phyloP scores from a whole-genome alignment of 2,797 vertebrate species.

The Alectoris magna region DNA sequence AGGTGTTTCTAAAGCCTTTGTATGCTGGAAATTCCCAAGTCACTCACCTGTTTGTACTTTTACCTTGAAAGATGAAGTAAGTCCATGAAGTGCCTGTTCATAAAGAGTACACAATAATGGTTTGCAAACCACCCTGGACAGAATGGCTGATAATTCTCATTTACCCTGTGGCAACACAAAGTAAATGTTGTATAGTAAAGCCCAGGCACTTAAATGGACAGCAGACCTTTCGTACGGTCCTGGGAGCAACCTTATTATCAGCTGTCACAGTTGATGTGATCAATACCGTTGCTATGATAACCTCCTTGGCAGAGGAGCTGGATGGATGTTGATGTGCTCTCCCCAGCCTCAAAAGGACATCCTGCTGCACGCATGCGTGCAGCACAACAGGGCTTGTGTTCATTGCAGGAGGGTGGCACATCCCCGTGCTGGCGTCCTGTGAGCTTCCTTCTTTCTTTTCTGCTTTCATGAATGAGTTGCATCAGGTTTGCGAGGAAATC shows the following conservation, averaged over 20 bases:
- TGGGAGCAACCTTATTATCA: background rate
- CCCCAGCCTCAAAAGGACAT: background rate
- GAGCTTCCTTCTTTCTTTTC: background rate
- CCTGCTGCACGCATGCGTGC: rapidly evolving
- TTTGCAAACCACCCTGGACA: background rate
- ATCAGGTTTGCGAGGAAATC: slow-evolving; percentile 27
- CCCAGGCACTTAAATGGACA: background rate
- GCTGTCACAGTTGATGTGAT: background rate
- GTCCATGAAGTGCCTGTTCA: background rate
- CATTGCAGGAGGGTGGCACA: rapidly evolving
- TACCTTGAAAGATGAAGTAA: background rate
- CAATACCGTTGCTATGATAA: background rate
- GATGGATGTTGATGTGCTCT: background rate
- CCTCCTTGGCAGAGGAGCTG: background rate
- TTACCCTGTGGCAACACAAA: background rate
- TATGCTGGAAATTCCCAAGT: background rate
- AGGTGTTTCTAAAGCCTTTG: slow-evolving; percentile 43
- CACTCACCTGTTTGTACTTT: background rate
- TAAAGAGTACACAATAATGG: background rate
- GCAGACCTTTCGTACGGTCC: background rate
- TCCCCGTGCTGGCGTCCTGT: background rate
- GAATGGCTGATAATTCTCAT: background rate
- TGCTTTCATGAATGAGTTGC: slow-evolving; percentile 33
- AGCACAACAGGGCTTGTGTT: rapidly evolving
- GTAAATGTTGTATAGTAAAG: background rate